Base-by-base conservation (phyloP, 1,140 invertebrate species). In the Drosophila elegans region DNA sequence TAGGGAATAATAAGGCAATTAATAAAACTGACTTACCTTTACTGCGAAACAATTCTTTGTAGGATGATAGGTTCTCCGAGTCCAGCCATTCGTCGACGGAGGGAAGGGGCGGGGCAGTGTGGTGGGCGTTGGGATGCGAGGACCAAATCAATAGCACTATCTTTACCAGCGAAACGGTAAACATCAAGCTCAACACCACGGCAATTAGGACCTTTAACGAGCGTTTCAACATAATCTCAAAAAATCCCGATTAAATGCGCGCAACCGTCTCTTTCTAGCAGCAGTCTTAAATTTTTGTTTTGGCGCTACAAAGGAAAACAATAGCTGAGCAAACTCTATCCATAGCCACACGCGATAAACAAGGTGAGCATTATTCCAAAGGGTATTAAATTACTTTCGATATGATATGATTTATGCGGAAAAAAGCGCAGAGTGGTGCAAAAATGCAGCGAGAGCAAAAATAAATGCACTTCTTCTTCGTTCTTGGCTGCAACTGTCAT, bases 51-150 rank as follows among this genome's bases (percentile, higher is more conserved):
- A 96, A 86, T 60, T 95, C 93, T 75, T 95, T 94, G 82, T 96
- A 96, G 59, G 95, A 93, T 27, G 94, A 92, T 27, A 97, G 92
- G 56, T 95, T 94, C 89, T 95, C 96, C 83, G 96, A 94, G 49
- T 95, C 94, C 46, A 96, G 91, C 96, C 96, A 97, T 78, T 95
- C 93, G 71, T 96, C 95, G 44, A 95, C 95, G n/a, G 72, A 78
- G 45, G 68, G 68, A 27, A 72, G 74, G 64, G 52, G 52, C 29
- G 29, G 56, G 4, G 36, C 41, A n/a, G 42, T 71, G 48, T 60
- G 16, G 49, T 36, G 78, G 62, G 74, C 78, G 52, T 46, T 27
- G 46, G 81, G 90, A 81, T 85, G 76, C 49, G 62, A 75, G 51
- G 84, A 66, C 91, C 91, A 92, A 76, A 92, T 78, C 68, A 91